Conservation (phyloP, 2,797 vertebrate species). For the Neomorphus geoffroyi region DNA sequence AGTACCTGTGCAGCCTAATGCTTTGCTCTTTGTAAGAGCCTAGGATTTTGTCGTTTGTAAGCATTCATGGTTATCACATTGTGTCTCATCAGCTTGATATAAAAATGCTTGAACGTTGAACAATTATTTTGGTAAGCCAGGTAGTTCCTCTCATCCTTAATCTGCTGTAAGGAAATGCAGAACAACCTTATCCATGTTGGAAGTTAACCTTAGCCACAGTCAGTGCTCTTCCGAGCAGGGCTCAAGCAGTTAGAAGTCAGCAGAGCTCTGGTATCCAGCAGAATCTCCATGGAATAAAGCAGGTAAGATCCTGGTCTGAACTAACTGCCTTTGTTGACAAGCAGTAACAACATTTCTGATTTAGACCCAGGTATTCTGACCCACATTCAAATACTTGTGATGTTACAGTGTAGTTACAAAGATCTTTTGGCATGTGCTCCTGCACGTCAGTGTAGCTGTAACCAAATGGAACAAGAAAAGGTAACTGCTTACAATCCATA, state of each 20-base stretch:
- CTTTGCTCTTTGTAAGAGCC: background rate
- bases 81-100: background rate
- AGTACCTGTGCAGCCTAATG: background rate
- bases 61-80: background rate
- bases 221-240: background rate
- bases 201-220: background rate
- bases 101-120: background rate
- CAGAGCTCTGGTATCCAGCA: background rate
- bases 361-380: background rate
- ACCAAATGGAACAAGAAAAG: background rate
- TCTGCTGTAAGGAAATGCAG: background rate
- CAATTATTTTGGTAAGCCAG: background rate
- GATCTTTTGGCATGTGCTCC: background rate
- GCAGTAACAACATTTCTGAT: background rate
- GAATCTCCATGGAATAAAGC: background rate
- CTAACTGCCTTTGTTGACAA: background rate
- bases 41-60: background rate
- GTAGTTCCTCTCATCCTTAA: background rate
- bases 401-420: background rate
- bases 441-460: background rate
- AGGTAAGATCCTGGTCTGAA: background rate
- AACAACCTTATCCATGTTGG: fast-evolving
- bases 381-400: background rate
- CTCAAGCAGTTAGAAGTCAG: background rate
- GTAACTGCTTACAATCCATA: background rate